phyloP scores from a whole-genome alignment of 2,797 vertebrate genomes.

The Eidolon dupreanum region DNA sequence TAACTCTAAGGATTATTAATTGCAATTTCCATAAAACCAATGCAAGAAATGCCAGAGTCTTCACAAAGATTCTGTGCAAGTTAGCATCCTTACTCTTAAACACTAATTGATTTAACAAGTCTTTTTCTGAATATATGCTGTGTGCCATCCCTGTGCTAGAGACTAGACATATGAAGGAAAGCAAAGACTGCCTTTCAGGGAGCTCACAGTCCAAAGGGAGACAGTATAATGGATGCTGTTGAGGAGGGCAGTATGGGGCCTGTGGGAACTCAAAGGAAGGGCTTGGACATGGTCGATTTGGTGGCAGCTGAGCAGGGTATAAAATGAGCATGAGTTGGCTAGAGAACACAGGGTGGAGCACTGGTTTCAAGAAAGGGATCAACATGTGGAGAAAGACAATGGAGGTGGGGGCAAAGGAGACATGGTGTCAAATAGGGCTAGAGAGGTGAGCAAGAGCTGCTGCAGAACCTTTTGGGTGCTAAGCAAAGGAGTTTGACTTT shows the following conservation, averaged over 20 bases:
- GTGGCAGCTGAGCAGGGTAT: not conserved
- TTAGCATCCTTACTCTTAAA: not conserved
- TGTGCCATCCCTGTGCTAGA: not conserved
- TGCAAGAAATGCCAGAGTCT: not conserved
- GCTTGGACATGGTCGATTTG: not conserved
- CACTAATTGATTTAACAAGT: not conserved
- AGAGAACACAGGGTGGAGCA: not conserved
- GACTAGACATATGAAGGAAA: not conserved
- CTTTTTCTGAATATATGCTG: not conserved
- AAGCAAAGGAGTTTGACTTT: not conserved
- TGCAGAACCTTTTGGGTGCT: not conserved
- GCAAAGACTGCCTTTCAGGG: conserved; percentile 43
- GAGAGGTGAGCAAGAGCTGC: not conserved
- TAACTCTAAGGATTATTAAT: not conserved
- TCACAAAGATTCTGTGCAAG: not conserved
- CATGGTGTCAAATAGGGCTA: not conserved
- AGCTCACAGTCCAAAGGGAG: conserved; percentile 55
- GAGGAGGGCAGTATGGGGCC: not conserved
- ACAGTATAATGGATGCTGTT: not conserved
- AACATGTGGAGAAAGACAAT: not conserved
- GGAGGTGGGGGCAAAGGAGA: too few relatives aligned
- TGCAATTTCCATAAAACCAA: not conserved
- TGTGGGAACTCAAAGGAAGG: not conserved
- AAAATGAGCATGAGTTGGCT: not conserved
- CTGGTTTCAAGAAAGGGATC: not conserved